Conservation (phyloP, 2,888 invertebrate species). For the Sclerodermus sp. region DNA sequence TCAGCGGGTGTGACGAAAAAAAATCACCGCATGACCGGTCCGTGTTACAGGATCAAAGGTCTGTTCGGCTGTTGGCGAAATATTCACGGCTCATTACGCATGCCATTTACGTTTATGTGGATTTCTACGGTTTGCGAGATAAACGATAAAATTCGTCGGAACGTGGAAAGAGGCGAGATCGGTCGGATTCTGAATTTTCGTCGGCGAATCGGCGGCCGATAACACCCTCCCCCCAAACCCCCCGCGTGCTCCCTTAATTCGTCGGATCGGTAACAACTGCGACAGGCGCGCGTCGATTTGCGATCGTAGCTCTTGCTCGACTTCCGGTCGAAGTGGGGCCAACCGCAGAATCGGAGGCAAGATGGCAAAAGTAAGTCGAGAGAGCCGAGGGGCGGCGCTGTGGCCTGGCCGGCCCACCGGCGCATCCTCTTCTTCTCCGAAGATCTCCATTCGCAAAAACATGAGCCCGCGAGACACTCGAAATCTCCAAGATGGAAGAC, state of each 20-base stretch:
- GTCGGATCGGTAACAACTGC: no score
- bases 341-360: slow-evolving; percentile 51
- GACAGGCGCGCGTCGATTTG: background rate
- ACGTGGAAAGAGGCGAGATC: no score
- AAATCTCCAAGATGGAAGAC: no score
- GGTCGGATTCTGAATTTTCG: no score
- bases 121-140: no score
- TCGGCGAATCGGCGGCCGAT: no score
- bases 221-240: no score
- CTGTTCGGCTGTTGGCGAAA: slow-evolving; percentile 8
- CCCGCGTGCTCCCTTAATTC: no score
- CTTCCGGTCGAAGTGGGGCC: slow-evolving; percentile 43
- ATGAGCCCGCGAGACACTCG: background rate
- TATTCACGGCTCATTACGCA: slow-evolving; percentile 22
- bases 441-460: slow-evolving; percentile 28
- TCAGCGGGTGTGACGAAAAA: slow-evolving; percentile 26
- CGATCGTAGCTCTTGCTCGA: background rate
- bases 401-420: slow-evolving; percentile 50
- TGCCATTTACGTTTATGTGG: slow-evolving; percentile 7
- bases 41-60: slow-evolving; percentile 23
- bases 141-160: no score
- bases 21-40: slow-evolving; percentile 23
- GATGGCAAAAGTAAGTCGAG: slow-evolving; percentile 55
- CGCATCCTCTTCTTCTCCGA: slow-evolving; percentile 45
- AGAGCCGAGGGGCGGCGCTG: slow-evolving; percentile 50